Conservation (phyloP, 2,797 vertebrate species). For the Apodemus agrarius region DNA sequence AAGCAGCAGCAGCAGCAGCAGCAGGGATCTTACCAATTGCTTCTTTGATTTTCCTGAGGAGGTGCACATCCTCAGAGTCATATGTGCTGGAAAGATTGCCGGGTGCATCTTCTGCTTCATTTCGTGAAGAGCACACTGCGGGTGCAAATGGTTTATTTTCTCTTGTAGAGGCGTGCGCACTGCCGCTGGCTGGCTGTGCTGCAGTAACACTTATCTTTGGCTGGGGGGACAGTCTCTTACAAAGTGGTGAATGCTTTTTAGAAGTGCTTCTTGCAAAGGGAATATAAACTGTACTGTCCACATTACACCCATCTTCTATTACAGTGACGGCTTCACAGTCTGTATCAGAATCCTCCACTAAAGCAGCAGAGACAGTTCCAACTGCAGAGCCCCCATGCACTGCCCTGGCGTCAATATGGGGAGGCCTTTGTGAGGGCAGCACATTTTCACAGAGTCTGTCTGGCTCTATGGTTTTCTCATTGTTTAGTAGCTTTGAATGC, state of each 20-base stretch:
- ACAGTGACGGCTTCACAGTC: constrained; percentile 80
- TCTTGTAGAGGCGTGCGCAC: constrained; percentile 56
- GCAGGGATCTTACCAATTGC: constrained; percentile 71
- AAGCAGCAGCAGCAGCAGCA: not conserved
- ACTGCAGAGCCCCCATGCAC: not conserved
- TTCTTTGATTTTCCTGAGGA: constrained; percentile 77
- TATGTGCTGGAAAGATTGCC: constrained; percentile 58
- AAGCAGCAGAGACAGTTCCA: constrained; percentile 22
- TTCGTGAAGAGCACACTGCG: constrained; percentile 54
- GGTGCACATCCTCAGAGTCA: constrained; percentile 66
- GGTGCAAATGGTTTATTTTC: constrained; percentile 62
- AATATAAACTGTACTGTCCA: constrained; percentile 88
- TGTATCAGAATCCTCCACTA: constrained; percentile 73
- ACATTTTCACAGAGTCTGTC: constrained; percentile 63
- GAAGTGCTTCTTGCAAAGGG: constrained; percentile 85
- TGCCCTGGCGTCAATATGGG: not conserved
- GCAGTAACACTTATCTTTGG: constrained; percentile 44
- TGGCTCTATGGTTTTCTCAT: constrained; percentile 51
- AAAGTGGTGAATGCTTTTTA: constrained; percentile 68
- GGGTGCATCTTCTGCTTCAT: constrained; percentile 43
- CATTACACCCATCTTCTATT: constrained; percentile 76
- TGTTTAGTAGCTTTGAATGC: constrained; percentile 66
- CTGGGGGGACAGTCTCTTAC: constrained; percentile 67
- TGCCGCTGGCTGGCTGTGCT: constrained; percentile 3
- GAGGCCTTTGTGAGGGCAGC: constrained; percentile 63